Conservation (phyloP, 2,113 vertebrate genomes). For the Pollachius pollachius region DNA sequence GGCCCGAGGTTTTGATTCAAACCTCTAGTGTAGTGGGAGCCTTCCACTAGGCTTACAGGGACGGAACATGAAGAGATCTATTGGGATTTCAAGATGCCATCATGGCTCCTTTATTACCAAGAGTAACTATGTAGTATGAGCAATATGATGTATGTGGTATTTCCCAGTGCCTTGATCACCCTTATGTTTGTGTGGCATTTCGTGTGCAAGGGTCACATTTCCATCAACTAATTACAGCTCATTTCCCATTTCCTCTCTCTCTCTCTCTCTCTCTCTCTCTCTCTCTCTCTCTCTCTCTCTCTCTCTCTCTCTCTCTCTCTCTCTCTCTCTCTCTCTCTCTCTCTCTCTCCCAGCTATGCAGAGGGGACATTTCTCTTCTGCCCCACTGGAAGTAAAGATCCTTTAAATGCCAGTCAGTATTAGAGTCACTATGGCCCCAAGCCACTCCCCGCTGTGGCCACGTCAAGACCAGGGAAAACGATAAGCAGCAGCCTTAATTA, state of each 20-base stretch:
- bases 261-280: neutral
- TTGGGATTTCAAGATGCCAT: no score
- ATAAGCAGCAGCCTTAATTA: constrained; percentile 47
- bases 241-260: constrained; percentile 36
- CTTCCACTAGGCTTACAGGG: no score
- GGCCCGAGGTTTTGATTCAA: no score
- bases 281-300: no score
- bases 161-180: no score
- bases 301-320: no score
- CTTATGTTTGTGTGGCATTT: neutral
- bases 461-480: constrained; percentile 29
- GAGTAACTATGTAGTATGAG: no score
- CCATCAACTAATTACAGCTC: constrained; percentile 62
- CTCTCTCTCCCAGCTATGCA: constrained; percentile 32
- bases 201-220: constrained; percentile 36
- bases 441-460: constrained; percentile 29
- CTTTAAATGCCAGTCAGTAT: constrained; percentile 59
- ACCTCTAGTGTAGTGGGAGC: no score
- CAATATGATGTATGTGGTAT: no score
- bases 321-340: neutral
- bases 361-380: constrained; percentile 33
- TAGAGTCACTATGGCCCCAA: constrained; percentile 51
- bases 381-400: constrained; percentile 41
- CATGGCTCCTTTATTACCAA: no score
- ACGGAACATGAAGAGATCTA: no score